Conservation (phyloP, 2,888 invertebrate species). For the Cryptocheilus praepositus region DNA sequence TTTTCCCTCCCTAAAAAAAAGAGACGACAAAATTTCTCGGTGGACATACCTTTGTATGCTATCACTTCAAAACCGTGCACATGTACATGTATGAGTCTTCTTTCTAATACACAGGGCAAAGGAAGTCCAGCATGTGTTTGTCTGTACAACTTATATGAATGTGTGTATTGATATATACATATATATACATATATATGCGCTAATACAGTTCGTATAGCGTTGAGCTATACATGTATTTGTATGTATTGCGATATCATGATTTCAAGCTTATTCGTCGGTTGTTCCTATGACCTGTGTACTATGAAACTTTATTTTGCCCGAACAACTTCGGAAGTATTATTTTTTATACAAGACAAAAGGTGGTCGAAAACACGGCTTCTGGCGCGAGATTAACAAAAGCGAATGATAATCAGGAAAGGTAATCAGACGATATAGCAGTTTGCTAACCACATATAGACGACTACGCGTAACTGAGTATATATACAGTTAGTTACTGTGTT, state of each 20-base stretch:
- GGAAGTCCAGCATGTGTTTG: slow-evolving; percentile 1
- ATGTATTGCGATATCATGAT: no score
- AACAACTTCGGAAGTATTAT: background rate
- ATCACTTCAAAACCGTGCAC: slow-evolving; percentile 8
- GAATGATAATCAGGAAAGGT: no score
- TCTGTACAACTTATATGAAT: background rate
- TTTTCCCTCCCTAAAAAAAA: slow-evolving; percentile 40
- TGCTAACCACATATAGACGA: background rate
- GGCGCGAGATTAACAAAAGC: no score
- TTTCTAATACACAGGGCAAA: slow-evolving; percentile 3
- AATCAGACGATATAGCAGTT: no score
- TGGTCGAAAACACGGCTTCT: background rate
- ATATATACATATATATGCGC: no score
- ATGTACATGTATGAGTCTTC: background rate
- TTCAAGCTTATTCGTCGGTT: background rate
- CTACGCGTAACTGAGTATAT: slow-evolving; percentile 16
- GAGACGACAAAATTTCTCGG: slow-evolving; percentile 5
- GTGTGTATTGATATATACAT: background rate
- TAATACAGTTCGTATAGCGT: no score
- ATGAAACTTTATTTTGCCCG: background rate
- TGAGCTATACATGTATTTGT: no score
- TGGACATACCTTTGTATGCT: background rate
- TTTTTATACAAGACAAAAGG: background rate
- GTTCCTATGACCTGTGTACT: slow-evolving; percentile 2
- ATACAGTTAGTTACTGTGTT: slow-evolving; percentile 21